Evolutionary conservation across 2,797 vertebrate genomes (phyloP).

Genomic region (Lacerta agilis): DNA sequence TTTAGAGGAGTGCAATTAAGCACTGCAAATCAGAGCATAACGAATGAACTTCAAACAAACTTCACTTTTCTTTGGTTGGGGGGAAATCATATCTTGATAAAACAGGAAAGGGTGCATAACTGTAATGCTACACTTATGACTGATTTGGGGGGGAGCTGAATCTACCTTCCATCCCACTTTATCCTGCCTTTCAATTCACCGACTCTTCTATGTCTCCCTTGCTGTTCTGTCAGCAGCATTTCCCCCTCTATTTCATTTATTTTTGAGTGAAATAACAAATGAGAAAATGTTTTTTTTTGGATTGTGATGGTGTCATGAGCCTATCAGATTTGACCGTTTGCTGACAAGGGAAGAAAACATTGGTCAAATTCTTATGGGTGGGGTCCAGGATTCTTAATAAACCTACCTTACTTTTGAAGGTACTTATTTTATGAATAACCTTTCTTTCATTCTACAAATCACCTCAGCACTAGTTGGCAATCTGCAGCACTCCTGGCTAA

Average conservation of each 20-base stretch:
- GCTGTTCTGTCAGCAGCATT: neutral
- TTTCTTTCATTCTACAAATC: too few relatives aligned
- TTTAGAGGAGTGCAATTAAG: constrained; percentile 72
- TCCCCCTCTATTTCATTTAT: neutral
- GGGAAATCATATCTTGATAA: constrained; percentile 65
- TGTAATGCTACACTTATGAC: neutral
- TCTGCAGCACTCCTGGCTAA: too few relatives aligned
- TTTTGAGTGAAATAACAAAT: neutral
- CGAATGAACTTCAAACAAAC: constrained; percentile 61
- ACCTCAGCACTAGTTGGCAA: too few relatives aligned
- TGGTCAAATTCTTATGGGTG: too few relatives aligned
- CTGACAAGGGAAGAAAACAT: neutral
- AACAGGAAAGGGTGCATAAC: constrained; percentile 35
- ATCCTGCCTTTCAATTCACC: neutral
- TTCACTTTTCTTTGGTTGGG: constrained; percentile 26
- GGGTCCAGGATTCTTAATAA: too few relatives aligned
- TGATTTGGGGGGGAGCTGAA: neutral
- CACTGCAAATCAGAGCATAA: constrained; percentile 58
- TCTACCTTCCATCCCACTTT: neutral
- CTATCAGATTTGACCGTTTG: neutral
- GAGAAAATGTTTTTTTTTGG: too few relatives aligned
- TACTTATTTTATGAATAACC: too few relatives aligned
- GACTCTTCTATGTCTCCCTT: neutral
- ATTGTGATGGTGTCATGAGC: too few relatives aligned
- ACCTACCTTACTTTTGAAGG: too few relatives aligned